Evolutionary conservation across 2,888 invertebrate species (phyloP).

Genomic region (Anticlea derivata): DNA sequence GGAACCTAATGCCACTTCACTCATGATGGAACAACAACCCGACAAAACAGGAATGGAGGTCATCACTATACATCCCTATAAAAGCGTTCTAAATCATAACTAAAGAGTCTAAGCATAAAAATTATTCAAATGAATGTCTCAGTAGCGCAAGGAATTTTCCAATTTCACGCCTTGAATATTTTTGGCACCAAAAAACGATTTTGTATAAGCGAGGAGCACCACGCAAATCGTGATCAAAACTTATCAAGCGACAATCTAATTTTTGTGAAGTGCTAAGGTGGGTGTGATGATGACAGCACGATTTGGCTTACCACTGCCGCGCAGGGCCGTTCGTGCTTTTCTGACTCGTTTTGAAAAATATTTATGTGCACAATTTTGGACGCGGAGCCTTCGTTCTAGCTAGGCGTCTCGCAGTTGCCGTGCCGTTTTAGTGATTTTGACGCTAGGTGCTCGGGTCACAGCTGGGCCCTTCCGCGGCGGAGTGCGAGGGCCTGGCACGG

Average conservation of each 20-base stretch:
- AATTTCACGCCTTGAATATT: neutral
- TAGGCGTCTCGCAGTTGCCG: constrained; percentile 54
- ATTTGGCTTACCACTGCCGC: constrained; percentile 55
- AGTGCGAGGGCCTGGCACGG: constrained; percentile 74
- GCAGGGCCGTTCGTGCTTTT: constrained; percentile 42
- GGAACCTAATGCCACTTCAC: constrained; percentile 1
- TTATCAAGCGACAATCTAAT: neutral
- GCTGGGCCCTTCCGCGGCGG: constrained; percentile 69
- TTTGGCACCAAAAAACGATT: neutral
- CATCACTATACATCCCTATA: too few species aligned
- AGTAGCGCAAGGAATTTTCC: neutral
- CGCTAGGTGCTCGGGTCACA: constrained; percentile 75
- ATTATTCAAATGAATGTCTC: neutral
- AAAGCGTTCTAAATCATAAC: too few species aligned
- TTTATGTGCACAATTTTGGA: constrained; percentile 36
- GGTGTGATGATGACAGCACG: constrained; percentile 6
- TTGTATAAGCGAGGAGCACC: constrained; percentile 5
- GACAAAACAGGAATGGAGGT: neutral
- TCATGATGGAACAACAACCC: neutral
- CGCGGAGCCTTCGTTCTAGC: constrained; percentile 43
- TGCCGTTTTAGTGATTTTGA: constrained; percentile 75
- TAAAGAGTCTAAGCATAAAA: neutral
- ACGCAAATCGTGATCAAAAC: constrained; percentile 4
- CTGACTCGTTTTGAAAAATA: constrained; percentile 56
- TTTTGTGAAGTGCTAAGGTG: constrained; percentile 2